phyloP scores from a whole-genome alignment of 2,797 vertebrate genomes.

The Alosa sapidissima region DNA sequence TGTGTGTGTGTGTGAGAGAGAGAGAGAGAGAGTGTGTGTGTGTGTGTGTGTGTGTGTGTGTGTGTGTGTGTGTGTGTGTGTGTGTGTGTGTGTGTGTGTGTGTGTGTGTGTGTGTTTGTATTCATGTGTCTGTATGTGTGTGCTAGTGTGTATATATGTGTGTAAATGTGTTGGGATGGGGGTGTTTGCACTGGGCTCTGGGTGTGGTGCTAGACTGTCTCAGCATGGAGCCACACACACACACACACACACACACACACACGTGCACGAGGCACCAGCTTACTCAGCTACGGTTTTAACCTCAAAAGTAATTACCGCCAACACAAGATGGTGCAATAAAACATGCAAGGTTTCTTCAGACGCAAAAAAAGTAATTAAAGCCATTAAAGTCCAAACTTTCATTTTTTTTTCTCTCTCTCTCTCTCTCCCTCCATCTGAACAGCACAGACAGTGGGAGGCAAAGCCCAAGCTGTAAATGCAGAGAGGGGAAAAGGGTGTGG shows the following conservation, averaged over 20 bases:
- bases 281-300: constrained; percentile 63
- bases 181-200: neutral
- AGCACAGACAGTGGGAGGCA: constrained; percentile 50
- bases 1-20: no score
- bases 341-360: constrained; percentile 49
- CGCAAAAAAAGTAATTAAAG: constrained; percentile 37
- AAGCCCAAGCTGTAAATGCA: neutral
- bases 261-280: neutral
- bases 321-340: constrained; percentile 48
- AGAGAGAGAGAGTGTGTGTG: no score
- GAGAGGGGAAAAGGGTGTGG: constrained; percentile 20
- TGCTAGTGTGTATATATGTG: neutral
- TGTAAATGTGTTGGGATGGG: neutral
- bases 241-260: neutral
- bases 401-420: constrained; percentile 41
- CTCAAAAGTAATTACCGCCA: constrained; percentile 65
- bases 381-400: constrained; percentile 55
- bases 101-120: neutral
- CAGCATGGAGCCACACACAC: neutral
- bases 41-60: neutral
- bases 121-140: neutral
- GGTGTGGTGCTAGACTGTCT: constrained; percentile 30
- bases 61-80: neutral
- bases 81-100: no score
- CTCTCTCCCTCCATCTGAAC: constrained; percentile 44